Evolutionary conservation across 2,113 vertebrate species (phyloP), one percentile per base, ranked within the genome.

Genomic region (Sinosuthora webbiana): DNA sequence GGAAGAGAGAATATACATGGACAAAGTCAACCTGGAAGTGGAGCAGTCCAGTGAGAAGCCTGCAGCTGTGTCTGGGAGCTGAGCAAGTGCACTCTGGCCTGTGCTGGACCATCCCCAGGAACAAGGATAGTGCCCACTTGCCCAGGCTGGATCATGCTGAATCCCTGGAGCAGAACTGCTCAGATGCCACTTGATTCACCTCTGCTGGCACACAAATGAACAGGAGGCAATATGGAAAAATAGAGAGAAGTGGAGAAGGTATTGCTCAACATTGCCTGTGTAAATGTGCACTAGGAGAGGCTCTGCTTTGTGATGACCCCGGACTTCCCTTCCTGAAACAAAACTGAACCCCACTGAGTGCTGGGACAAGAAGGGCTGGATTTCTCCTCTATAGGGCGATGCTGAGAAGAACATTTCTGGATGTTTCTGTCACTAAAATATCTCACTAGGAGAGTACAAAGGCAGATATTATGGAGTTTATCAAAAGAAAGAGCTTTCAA

Each of bases 401-500:
- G 45, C 75, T 83, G 76, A 80, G 56, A 73, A 60, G 37, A 95
- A 80, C 2, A 3, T 77, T 76, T 90, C 90, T 88, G 59, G 59
- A 49, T 88, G 59, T 86, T 90, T 93, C 67, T 69, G 27, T 53
- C 50, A 47, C 45, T 80, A 35, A 83, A 88, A 62, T 94, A 62
- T 74, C 76, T 93, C 76, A 16, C 64, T 67, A 52, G 30, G 42
- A 83, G 56, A 77, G 76, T 71, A 92, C 73, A 93, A 93, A 97
- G 83, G 71, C 65, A 91, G 65, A 71, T 82, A 68, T 47, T 65
- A 39, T 42, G 42, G 52, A 78, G 52, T 90, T 95, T 93, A 93
- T 96, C 47, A 59, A 93, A 94, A 88, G 68, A 57, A 77, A 83
- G 68, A 74, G 80, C 64, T 94, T 96, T 94, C 83, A 95, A 52